These are phyloP conservation scores for Macropodus opercularis DNA, from an alignment of 2,797 vertebrate genomes.

Conservation along the genomic window DNA sequence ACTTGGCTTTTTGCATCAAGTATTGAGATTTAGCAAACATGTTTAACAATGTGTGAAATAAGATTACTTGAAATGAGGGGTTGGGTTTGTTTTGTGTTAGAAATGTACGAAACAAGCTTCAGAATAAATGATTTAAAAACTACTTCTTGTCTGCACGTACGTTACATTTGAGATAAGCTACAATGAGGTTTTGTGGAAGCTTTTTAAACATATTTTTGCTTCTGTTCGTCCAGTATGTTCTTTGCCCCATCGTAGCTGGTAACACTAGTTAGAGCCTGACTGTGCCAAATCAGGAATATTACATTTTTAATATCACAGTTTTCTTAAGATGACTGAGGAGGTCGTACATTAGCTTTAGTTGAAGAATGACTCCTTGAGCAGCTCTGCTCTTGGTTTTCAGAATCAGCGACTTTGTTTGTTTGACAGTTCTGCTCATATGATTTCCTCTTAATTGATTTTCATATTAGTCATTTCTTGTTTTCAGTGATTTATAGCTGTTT, in stretches of 20 bases:
- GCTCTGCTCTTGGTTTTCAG: neutral
- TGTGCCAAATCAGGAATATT: neutral
- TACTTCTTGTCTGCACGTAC: constrained; percentile 7
- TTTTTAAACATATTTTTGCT: too few relatives aligned
- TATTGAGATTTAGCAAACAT: constrained; percentile 18
- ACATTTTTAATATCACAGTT: neutral
- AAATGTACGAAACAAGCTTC: neutral
- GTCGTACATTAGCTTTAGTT: neutral
- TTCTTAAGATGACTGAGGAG: neutral
- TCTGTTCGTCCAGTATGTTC: constrained; percentile 13
- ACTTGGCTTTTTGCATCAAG: constrained; percentile 10
- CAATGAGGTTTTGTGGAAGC: neutral
- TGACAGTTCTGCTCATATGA: neutral
- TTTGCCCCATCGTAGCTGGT: neutral
- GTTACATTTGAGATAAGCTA: constrained; percentile 10
- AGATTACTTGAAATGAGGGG: constrained; percentile 10
- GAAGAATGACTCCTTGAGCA: neutral
- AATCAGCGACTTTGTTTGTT: neutral
- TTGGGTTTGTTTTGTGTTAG: constrained; percentile 10
- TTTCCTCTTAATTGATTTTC: neutral
- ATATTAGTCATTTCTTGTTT: neutral
- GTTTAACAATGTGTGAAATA: constrained; percentile 17
- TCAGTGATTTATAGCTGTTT: neutral
- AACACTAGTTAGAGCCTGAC: neutral
- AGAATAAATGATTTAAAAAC: too few relatives aligned